Base-by-base conservation (phyloP, 2,888 invertebrate genomes). In the Drosophila phalerata region DNA sequence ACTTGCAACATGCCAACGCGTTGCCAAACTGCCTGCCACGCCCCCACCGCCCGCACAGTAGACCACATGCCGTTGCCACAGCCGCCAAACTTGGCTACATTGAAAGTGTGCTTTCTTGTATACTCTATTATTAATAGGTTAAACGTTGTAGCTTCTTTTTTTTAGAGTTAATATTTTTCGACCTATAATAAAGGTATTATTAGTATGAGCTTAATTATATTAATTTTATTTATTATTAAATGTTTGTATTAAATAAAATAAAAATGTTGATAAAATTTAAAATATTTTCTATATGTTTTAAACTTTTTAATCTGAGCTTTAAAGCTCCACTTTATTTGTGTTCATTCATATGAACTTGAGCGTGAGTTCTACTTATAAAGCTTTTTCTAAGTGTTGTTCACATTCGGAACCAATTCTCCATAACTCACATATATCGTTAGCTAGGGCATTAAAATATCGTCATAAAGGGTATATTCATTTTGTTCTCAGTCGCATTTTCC, bases 21-120 rank as follows among this genome's bases (percentile, higher is more conserved):
- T 74, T 79, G 79, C 71, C 76, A 76, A 77, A 69, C 69, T 47
- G 67, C 57, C 62, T 58, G 78, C 56, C 79, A 70, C 77, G 65
- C 77, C 58, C 40, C 45, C 30, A 25, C 25, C 25, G 43, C 42
- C 53, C 48, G 6, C 40, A 57, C 49, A 19, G 56, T 22, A 49
- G 57, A 19, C 53, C 43, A 56, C 62, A 28, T 40, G 32, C 48
- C 30, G 45, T 34, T 13, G 48, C 42, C 51, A 38, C 63, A 62
- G 65, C 25, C 66, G 43, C 60, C 49, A 48, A 68, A 75, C 61
- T 75, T 77, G 68, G 72, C 65, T 75, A 65, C 65, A 68, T 56
- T 68, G 47, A 62, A 71, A 67, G 55, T 79, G 43, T n/a, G 58
- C 51, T 55, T 67, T 38, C 8, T 49, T 37, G 22, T 17, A 55